Conservation (phyloP, 2,113 vertebrate genomes). For the Siphamia tubifer region DNA sequence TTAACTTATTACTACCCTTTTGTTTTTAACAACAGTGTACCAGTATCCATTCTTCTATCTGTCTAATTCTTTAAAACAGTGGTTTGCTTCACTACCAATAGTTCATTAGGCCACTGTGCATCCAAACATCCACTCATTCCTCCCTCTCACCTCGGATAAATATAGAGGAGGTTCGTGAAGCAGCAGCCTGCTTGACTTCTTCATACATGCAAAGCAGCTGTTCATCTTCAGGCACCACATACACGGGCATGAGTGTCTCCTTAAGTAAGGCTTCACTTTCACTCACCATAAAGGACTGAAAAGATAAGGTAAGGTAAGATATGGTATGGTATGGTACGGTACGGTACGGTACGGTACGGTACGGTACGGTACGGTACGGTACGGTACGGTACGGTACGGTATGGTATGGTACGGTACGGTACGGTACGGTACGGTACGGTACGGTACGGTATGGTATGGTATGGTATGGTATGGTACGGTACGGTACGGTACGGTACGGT, state of each 20-base stretch:
- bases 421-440: too few species aligned
- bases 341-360: too few species aligned
- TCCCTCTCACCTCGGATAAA: conserved; percentile 73
- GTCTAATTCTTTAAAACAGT: not conserved
- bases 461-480: too few species aligned
- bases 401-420: too few species aligned
- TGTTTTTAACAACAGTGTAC: too few species aligned
- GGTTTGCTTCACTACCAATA: not conserved
- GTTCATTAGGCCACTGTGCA: not conserved
- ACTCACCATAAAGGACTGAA: conserved; percentile 77
- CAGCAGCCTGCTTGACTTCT: conserved; percentile 76
- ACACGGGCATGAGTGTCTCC: conserved; percentile 76
- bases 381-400: too few species aligned
- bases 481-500: too few species aligned
- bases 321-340: too few species aligned
- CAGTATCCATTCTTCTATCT: not conserved
- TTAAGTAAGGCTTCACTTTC: conserved; percentile 69
- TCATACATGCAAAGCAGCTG: conserved; percentile 82
- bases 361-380: too few species aligned
- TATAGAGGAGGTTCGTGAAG: conserved; percentile 69
- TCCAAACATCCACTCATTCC: not conserved
- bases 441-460: too few species aligned
- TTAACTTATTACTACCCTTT: too few species aligned
- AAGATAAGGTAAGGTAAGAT: too few species aligned
- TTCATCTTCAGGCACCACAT: conserved; percentile 77